Conservation (phyloP, 2,797 vertebrate species). For the Microchirus variegatus region DNA sequence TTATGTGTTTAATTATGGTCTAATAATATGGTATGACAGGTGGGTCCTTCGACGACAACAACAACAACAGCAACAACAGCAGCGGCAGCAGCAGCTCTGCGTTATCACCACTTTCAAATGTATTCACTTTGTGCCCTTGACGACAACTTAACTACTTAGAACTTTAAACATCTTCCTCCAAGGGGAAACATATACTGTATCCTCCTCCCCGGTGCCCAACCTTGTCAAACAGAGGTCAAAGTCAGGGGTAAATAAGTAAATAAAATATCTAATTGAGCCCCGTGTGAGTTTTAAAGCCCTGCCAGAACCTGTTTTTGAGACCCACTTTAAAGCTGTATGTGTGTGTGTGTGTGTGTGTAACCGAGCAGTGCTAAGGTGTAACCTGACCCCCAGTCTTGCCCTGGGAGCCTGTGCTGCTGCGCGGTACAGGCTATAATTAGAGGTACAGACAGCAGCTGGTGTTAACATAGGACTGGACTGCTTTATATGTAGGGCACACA, state of each 20-base stretch:
- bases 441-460: slow-evolving; percentile 72
- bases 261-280: slow-evolving; percentile 40
- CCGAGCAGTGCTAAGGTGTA: slow-evolving; percentile 55
- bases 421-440: slow-evolving; percentile 73
- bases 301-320: slow-evolving; percentile 46
- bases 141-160: slow-evolving; percentile 3
- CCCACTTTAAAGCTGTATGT: slow-evolving; percentile 36
- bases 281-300: slow-evolving; percentile 36
- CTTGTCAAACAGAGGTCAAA: slow-evolving; percentile 46
- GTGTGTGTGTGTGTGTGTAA: slow-evolving; percentile 9
- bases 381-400: slow-evolving; percentile 70
- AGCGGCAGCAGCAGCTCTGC: neutral
- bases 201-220: neutral
- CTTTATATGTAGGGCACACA: slow-evolving; percentile 65
- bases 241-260: slow-evolving; percentile 54
- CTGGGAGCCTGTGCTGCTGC: slow-evolving; percentile 65
- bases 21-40: neutral
- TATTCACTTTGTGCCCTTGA: slow-evolving; percentile 3
- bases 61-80: neutral
- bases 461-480: slow-evolving; percentile 55
- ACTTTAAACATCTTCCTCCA: slow-evolving; percentile 9
- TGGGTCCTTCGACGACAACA: neutral
- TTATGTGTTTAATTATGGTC: neutral
- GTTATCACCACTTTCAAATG: neutral
- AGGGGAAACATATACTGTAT: slow-evolving; percentile 13